Conservation (phyloP, 2,797 vertebrate genomes). For the Amblyopsis hoosieri region DNA sequence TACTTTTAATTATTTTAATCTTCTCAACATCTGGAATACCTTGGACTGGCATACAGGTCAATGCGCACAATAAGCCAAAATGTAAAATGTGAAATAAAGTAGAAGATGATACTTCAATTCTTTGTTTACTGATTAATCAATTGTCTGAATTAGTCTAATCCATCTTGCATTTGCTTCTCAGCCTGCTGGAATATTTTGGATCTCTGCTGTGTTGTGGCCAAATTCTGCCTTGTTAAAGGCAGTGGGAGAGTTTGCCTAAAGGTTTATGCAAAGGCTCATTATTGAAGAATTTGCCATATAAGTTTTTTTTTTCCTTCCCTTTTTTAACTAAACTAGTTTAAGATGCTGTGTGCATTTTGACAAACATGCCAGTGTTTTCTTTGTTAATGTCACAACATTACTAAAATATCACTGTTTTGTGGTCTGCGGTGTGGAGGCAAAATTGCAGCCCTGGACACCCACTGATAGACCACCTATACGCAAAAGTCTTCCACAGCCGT, state of each 20-base stretch:
- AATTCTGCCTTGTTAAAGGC: slow-evolving; percentile 30
- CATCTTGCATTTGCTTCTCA: slow-evolving; percentile 38
- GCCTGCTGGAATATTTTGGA: slow-evolving; percentile 40
- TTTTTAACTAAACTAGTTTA: slow-evolving; percentile 39
- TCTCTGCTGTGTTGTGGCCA: slow-evolving; percentile 38
- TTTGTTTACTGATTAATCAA: slow-evolving; percentile 24
- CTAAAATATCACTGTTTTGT: slow-evolving; percentile 33
- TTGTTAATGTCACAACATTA: slow-evolving; percentile 46
- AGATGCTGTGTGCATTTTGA: slow-evolving; percentile 41
- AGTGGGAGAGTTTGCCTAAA: slow-evolving; percentile 27
- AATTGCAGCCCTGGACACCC: slow-evolving; percentile 47
- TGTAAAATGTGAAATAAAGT: slow-evolving; percentile 54
- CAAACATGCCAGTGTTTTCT: slow-evolving; percentile 35
- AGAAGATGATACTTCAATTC: slow-evolving; percentile 48
- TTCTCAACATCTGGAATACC: slow-evolving; percentile 51
- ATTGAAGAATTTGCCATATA: slow-evolving; percentile 55
- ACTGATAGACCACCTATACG: slow-evolving; percentile 56
- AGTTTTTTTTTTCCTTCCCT: slow-evolving; percentile 43
- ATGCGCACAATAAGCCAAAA: slow-evolving; percentile 74
- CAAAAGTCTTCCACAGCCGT: slow-evolving; percentile 26
- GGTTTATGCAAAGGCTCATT: slow-evolving; percentile 62
- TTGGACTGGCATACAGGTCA: slow-evolving; percentile 61
- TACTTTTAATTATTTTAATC: slow-evolving; percentile 62
- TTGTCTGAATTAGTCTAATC: slow-evolving; percentile 34
- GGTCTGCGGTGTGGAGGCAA: slow-evolving; percentile 23